phyloP scores from a whole-genome alignment of 2,888 invertebrate genomes.

The Limnephilus auricula region DNA sequence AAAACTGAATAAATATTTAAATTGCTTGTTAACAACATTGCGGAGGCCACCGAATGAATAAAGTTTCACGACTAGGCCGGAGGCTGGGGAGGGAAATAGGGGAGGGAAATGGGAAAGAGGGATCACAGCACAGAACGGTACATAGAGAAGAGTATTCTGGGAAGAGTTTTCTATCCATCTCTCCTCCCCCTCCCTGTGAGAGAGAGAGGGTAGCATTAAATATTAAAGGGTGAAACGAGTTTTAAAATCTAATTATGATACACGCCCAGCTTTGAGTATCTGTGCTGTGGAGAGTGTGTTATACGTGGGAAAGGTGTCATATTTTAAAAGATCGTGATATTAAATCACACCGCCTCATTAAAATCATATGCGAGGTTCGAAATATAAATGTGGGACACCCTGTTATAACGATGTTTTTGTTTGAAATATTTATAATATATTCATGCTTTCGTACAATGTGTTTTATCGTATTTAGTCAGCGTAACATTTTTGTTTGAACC shows the following conservation, averaged over 20 bases:
- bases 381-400: not conserved
- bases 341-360: not conserved
- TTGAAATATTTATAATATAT: not conserved
- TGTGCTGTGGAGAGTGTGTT: not conserved
- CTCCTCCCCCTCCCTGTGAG: not conserved
- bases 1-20: conserved; percentile 36
- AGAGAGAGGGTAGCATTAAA: not conserved
- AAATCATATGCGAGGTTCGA: not conserved
- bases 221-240: conserved; percentile 12
- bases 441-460: not conserved
- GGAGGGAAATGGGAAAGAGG: not conserved
- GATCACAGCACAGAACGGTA: not conserved
- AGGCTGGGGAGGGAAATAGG: not conserved
- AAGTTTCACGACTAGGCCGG: conserved; percentile 21
- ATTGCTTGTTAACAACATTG: conserved; percentile 34
- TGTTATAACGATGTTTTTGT: not conserved
- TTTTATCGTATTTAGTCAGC: not conserved
- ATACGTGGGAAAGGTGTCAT: not conserved
- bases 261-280: not conserved
- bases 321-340: not conserved
- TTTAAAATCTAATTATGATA: conserved; percentile 34
- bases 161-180: not conserved
- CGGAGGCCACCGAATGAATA: conserved; percentile 9
- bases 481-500: not conserved
- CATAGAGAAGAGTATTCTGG: not conserved